Percentiles rank a stretch among this genome's conserved stretches.
These are phyloP conservation scores for Meandrusa payeni DNA, from an alignment of 2,888 invertebrate genomes.

Conservation along the genomic window DNA sequence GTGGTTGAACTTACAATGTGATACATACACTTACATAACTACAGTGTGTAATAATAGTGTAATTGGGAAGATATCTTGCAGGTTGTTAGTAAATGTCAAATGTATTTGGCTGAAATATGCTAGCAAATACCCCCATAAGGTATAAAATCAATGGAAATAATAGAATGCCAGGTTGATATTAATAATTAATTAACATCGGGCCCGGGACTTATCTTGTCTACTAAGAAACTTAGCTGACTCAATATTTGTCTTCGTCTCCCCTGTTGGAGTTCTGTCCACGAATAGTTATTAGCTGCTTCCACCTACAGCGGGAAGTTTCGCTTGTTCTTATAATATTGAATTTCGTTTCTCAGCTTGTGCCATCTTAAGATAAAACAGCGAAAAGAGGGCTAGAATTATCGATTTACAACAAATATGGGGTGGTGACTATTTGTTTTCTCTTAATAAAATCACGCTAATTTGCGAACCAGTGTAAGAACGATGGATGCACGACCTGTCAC, in stretches of 20 bases:
- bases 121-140: neutral
- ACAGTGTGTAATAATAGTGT: no score
- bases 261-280: slow-evolving; percentile 54
- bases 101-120: no score
- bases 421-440: no score
- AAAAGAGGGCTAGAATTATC: no score
- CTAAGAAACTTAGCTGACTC: slow-evolving; percentile 57
- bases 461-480: no score
- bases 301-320: slow-evolving; percentile 50
- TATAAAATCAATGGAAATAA: slow-evolving; percentile 23
- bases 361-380: slow-evolving; percentile 1
- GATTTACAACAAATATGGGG: no score
- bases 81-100: no score
- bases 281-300: slow-evolving; percentile 38
- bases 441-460: no score
- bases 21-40: no score
- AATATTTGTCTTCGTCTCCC: slow-evolving; percentile 66
- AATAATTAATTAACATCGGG: slow-evolving; percentile 64
- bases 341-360: slow-evolving; percentile 37
- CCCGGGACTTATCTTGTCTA: slow-evolving; percentile 48
- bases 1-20: no score
- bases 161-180: slow-evolving; percentile 48
- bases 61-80: no score
- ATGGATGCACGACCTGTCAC: no score
- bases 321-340: slow-evolving; percentile 61